Percentiles rank a stretch among this genome's conserved stretches.
Conservation (phyloP, 1,140 invertebrate species). For the Drosophila novamexicana region DNA sequence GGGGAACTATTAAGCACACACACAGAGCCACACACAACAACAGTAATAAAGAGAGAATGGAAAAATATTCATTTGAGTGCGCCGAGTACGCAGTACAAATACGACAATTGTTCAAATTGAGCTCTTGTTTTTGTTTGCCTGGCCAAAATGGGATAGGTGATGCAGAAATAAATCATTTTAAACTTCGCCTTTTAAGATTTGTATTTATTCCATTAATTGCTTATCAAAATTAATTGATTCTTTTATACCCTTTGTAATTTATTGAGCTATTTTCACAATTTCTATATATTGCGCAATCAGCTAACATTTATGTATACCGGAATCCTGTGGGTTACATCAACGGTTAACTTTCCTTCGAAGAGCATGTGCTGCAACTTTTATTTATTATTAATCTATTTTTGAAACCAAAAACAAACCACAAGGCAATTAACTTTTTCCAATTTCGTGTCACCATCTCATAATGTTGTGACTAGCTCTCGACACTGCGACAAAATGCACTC, state of each 20-base stretch:
- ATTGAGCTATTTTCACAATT: no score
- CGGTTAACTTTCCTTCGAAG: neutral
- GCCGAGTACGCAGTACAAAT: conserved; percentile 25
- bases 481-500: conserved; percentile 46
- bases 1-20: conserved; percentile 79
- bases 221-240: neutral
- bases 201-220: neutral
- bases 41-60: conserved; percentile 31
- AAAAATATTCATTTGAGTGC: conserved; percentile 54
- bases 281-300: no score
- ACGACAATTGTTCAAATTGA: conserved; percentile 50
- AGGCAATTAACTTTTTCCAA: neutral
- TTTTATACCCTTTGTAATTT: neutral
- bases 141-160: conserved; percentile 17
- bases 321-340: no score
- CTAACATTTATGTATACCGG: no score
- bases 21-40: conserved; percentile 54
- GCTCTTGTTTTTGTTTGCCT: conserved; percentile 12
- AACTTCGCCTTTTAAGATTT: neutral
- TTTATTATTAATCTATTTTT: neutral
- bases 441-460: neutral
- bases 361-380: no score
- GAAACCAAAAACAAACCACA: neutral
- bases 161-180: conserved; percentile 2
- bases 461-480: neutral